A percentile compares a stretch with the other conserved stretches of the same genome.
Conservation (phyloP, 1,140 invertebrate species). For the Phenacoccus solenopsis region DNA sequence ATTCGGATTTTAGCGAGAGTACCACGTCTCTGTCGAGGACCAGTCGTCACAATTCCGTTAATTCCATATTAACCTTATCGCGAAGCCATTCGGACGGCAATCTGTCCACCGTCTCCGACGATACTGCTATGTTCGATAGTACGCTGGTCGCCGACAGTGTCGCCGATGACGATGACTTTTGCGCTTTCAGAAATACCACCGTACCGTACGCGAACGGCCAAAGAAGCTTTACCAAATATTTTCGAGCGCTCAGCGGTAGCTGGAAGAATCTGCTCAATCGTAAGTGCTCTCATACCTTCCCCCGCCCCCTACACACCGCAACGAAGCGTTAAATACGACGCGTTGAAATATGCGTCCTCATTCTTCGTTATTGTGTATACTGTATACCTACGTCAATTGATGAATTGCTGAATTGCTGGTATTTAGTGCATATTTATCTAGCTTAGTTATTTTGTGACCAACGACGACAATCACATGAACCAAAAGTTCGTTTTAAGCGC, state of each 20-base stretch:
- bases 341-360: no score
- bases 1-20: slow-evolving; percentile 6
- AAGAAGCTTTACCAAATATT: slow-evolving; percentile 19
- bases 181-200: not conserved
- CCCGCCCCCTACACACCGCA: no score
- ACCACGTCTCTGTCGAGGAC: not conserved
- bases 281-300: slow-evolving; percentile 34
- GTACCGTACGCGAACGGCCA: not conserved
- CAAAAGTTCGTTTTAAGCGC: no score
- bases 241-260: slow-evolving; percentile 31
- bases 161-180: not conserved
- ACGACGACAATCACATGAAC: no score
- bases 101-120: not conserved
- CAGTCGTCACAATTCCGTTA: not conserved
- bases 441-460: no score
- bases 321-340: no score
- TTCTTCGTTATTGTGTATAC: no score
- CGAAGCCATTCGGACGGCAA: slow-evolving; percentile 4
- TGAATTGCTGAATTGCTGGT: no score
- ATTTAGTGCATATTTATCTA: no score
- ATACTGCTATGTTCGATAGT: not conserved
- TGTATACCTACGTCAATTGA: no score
- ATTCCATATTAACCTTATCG: not conserved
- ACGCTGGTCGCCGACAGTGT: not conserved
- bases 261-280: slow-evolving; percentile 39